Evolutionary conservation across 1,140 invertebrate species (phyloP).

Genomic region (Drosophila cardini): DNA sequence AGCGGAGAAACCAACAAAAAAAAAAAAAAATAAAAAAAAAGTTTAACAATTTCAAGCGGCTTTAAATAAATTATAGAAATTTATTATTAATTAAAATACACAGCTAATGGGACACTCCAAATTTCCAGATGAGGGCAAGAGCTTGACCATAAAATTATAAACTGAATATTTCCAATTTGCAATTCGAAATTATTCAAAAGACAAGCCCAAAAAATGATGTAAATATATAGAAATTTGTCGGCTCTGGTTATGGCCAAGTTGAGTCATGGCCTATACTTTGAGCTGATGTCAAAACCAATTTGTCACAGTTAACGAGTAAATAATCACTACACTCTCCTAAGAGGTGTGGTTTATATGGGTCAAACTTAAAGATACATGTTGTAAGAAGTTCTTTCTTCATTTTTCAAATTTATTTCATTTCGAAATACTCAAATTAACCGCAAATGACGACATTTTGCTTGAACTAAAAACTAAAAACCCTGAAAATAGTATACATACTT

Average conservation of each 20-base stretch:
- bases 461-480: conserved; percentile 52
- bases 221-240: conserved; percentile 55
- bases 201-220: conserved; percentile 53
- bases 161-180: conserved; percentile 5
- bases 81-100: conserved; percentile 74
- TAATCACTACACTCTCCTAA: conserved; percentile 17
- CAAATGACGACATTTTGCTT: conserved; percentile 39
- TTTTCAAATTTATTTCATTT: conserved; percentile 11
- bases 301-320: conserved; percentile 52
- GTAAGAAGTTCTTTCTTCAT: background rate
- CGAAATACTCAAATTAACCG: conserved; percentile 24
- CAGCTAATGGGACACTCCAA: conserved; percentile 55
- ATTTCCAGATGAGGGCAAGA: conserved; percentile 10
- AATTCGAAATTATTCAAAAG: conserved; percentile 15
- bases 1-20: background rate
- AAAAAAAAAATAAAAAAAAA: background rate
- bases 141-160: conserved; percentile 31
- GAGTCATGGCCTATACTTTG: conserved; percentile 30
- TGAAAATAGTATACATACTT: conserved; percentile 19
- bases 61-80: conserved; percentile 76
- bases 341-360: background rate
- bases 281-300: conserved; percentile 54
- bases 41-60: conserved; percentile 47
- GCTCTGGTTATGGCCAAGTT: conserved; percentile 15
- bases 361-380: background rate